A percentile compares a stretch with the other conserved stretches of the same genome.
phyloP scores from a whole-genome alignment of 2,888 invertebrate species.

The Ctena decussata region DNA sequence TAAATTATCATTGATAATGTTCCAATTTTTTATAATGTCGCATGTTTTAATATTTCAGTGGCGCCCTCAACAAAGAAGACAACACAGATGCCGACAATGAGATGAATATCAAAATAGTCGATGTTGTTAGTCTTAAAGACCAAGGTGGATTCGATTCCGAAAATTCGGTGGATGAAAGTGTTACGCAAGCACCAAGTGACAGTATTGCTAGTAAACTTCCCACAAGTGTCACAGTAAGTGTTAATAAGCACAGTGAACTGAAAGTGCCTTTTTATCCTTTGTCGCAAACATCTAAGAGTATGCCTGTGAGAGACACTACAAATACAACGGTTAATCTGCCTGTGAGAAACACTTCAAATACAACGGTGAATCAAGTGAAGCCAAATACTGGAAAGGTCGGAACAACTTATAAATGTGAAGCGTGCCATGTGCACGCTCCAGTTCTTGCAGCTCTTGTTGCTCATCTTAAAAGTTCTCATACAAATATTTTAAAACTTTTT shows the following conservation, averaged over 20 bases:
- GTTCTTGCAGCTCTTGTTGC: constrained; percentile 79
- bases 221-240: neutral
- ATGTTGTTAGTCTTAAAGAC: constrained; percentile 78
- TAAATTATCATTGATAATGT: no score
- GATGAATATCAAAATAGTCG: constrained; percentile 77
- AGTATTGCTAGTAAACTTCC: neutral
- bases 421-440: constrained; percentile 81
- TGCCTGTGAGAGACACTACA: neutral
- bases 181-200: neutral
- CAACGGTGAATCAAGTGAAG: neutral
- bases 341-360: no score
- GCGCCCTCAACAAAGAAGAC: neutral
- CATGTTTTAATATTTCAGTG: constrained; percentile 34
- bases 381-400: constrained; percentile 26
- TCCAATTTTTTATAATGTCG: no score
- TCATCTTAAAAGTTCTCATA: constrained; percentile 77
- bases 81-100: constrained; percentile 16
- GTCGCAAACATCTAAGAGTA: neutral
- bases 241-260: constrained; percentile 27
- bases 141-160: constrained; percentile 3
- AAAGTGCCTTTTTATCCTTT: constrained; percentile 51
- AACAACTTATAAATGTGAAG: constrained; percentile 79
- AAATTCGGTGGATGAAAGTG: neutral
- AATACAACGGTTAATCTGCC: no score
- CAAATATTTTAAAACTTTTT: constrained; percentile 75